Evolutionary conservation across 2,797 vertebrate genomes (phyloP).

Genomic region (Sebastes baramenuke): DNA sequence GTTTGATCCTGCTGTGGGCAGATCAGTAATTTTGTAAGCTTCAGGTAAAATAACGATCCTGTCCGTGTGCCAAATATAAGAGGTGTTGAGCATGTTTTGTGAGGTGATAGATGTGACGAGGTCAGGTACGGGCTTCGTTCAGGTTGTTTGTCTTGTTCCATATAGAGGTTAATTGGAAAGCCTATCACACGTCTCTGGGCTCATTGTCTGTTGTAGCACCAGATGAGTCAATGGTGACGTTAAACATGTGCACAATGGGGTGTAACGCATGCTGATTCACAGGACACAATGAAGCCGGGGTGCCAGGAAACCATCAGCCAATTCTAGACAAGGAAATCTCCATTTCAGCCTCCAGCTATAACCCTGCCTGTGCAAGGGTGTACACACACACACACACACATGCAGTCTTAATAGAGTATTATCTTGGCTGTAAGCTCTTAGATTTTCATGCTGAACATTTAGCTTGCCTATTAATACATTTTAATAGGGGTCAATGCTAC

Average conservation of each 20-base stretch:
- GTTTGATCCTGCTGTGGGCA: neutral
- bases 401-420: slow-evolving; percentile 37
- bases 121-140: neutral
- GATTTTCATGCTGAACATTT: slow-evolving; percentile 65
- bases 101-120: neutral
- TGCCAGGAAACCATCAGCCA: neutral
- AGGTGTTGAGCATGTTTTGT: neutral
- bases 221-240: neutral
- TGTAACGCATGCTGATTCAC: neutral
- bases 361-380: slow-evolving; percentile 1
- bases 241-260: neutral
- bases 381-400: slow-evolving; percentile 7
- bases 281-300: neutral
- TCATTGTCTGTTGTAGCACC: neutral
- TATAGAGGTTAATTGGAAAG: neutral
- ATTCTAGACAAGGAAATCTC: slow-evolving; percentile 34
- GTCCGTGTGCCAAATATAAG: neutral
- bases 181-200: neutral
- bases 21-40: slow-evolving; percentile 5
- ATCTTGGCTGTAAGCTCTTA: slow-evolving; percentile 51
- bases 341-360: slow-evolving; percentile 34
- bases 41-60: slow-evolving; percentile 3
- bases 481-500: slow-evolving; percentile 69
- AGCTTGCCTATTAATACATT: slow-evolving; percentile 66
- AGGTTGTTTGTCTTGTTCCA: neutral